phyloP scores from a whole-genome alignment of 2,888 invertebrate species.

The Pollenia griseotomentosa region DNA sequence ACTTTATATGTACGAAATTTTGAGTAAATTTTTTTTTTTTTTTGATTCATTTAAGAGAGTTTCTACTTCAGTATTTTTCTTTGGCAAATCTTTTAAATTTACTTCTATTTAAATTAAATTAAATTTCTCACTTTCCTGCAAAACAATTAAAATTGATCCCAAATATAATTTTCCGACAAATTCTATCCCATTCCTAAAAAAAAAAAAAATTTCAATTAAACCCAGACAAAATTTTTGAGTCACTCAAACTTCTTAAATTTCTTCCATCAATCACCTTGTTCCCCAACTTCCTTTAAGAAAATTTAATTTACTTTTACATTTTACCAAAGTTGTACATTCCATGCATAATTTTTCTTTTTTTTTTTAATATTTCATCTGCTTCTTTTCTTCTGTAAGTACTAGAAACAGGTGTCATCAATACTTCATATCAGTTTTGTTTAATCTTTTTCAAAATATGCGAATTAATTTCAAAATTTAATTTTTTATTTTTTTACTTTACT shows the following conservation, averaged over 20 bases:
- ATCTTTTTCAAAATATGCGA: conserved; percentile 20
- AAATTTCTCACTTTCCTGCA: too few species aligned
- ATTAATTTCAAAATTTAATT: conserved; percentile 45
- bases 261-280: background rate
- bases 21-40: too few species aligned
- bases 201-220: background rate
- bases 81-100: too few species aligned
- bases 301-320: background rate
- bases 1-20: too few species aligned
- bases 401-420: conserved; percentile 55
- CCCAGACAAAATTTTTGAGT: conserved; percentile 13
- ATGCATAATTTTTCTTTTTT: background rate
- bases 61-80: too few species aligned
- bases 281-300: background rate
- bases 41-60: too few species aligned
- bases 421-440: conserved; percentile 40
- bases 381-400: background rate
- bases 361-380: background rate
- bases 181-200: background rate
- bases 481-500: background rate
- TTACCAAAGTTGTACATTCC: conserved; percentile 30
- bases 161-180: too few species aligned
- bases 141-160: too few species aligned
- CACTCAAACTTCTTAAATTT: background rate
- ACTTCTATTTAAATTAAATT: too few species aligned